Evolutionary conservation across 2,113 vertebrate species (phyloP).

Genomic region (Tenrec ecaudatus): DNA sequence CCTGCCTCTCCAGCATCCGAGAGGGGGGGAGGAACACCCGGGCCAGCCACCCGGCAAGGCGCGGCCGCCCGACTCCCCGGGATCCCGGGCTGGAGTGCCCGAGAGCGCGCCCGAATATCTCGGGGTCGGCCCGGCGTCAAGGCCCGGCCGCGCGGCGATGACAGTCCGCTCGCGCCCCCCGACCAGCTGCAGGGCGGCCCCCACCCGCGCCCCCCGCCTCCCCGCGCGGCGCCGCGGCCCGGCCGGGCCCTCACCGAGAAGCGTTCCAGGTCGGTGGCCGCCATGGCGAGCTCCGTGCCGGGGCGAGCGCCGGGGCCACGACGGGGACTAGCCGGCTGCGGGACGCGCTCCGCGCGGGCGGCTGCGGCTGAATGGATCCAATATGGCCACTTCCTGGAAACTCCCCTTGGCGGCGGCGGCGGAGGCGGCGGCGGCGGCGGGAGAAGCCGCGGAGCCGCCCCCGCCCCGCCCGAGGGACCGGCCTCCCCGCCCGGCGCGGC

Average conservation of each 20-base stretch:
- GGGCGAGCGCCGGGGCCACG: too few relatives aligned
- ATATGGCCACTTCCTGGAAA: slow-evolving; percentile 94
- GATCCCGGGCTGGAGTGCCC: not conserved
- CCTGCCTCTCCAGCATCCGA: not conserved
- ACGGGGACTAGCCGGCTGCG: not conserved
- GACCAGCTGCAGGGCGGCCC: not conserved
- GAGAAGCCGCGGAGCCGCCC: slow-evolving; percentile 71
- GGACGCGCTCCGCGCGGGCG: slow-evolving; percentile 84
- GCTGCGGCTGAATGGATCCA: slow-evolving; percentile 89
- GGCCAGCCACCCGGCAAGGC: not conserved
- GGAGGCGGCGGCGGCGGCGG: slow-evolving; percentile 29
- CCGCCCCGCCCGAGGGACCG: slow-evolving; percentile 69
- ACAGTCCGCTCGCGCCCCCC: slow-evolving; percentile 47
- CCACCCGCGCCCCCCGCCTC: not conserved
- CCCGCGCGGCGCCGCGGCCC: slow-evolving; percentile 33
- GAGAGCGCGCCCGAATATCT: not conserved
- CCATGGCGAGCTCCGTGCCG: slow-evolving; percentile 88
- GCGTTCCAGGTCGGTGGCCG: slow-evolving; percentile 94
- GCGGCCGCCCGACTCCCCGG: not conserved
- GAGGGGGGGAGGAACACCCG: not conserved
- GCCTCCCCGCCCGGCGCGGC: slow-evolving; percentile 46
- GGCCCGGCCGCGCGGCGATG: slow-evolving; percentile 47
- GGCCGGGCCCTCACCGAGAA: slow-evolving; percentile 87
- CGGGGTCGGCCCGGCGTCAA: not conserved
- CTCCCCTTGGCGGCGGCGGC: slow-evolving; percentile 85